Evolutionary conservation across 1,140 invertebrate species (phyloP).

Genomic region (Limonius californicus): DNA sequence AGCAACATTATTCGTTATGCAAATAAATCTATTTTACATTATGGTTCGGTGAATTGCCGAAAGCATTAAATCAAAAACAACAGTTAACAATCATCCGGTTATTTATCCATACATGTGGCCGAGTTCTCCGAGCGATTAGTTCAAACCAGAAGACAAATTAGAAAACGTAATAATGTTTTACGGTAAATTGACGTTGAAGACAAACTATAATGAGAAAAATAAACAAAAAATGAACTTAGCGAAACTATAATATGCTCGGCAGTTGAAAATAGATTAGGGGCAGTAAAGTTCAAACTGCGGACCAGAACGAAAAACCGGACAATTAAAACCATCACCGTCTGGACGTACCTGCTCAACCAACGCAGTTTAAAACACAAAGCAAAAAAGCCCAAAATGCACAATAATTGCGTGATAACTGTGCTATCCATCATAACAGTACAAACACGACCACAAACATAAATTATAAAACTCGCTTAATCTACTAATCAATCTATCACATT

Average conservation of each 20-base stretch:
- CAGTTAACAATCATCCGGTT: neutral
- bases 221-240: conserved; percentile 11
- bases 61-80: neutral
- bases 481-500: conserved; percentile 41
- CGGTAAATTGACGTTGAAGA: conserved; percentile 9
- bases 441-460: conserved; percentile 34
- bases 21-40: neutral
- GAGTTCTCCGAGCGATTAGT: neutral
- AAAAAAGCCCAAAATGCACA: conserved; percentile 6
- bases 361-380: neutral
- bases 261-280: conserved; percentile 20
- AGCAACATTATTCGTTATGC: no score
- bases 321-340: conserved; percentile 22
- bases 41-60: neutral
- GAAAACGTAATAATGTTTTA: conserved; percentile 10
- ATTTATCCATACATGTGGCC: neutral
- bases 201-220: conserved; percentile 14
- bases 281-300: conserved; percentile 22
- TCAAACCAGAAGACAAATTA: neutral
- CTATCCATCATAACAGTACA: conserved; percentile 35
- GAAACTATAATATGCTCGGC: conserved; percentile 14
- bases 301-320: conserved; percentile 16
- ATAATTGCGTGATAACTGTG: conserved; percentile 33
- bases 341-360: neutral
- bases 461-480: conserved; percentile 33